Base-by-base conservation (phyloP, 30 jellyfish, hydroid and myxozoan genomes). In the Aurelia aurita complex sp. Pacific region DNA sequence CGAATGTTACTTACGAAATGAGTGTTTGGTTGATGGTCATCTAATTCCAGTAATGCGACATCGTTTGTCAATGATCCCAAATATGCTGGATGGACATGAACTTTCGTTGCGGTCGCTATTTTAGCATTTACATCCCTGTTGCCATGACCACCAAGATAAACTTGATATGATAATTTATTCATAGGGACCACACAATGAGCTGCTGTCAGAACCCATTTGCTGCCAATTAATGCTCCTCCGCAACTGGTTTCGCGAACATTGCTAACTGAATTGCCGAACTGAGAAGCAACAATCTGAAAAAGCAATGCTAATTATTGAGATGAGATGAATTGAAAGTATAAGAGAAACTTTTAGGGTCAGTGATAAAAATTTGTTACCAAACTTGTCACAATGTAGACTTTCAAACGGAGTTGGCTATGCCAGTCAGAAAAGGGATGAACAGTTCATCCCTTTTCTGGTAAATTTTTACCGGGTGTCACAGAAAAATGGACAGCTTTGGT, bases 161-260 rank as follows among this genome's bases (percentile, higher is more conserved):
- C 96, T 51, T 46, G 76, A 16, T 61, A 40, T 23, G 59, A 35
- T 5, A 69, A 19, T 51, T 77, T 77, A 36, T 63, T 46, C 70
- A 51, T 4, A 6, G 96, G 90, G 52, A 33, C 62, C 8, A 87
- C 80, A 52, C 96, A 87, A 43, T 87, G 96, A 59, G 96, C 96
- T 10, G 96, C 96, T 8, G 96, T 87, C 6, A 87, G 40, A 14
- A 87, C 80, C 96, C 96, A 87, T 71, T 79, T 78, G 61, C 72
- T 81, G 17, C 87, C 90, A 18, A 87, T 79, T 29, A 87, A 54
- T 53, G 90, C 96, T 10, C 96, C 96, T 46, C 90, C 96, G 80
- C 96, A 87, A 4, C 72, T 59, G 83, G 79, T 23, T 67, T 65
- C 88, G 16, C 75, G 79, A 12, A 74, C 64, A 57, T 63, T 52